Evolutionary conservation across 2,113 vertebrate genomes (phyloP).

Genomic region (Hemiprocne comata): DNA sequence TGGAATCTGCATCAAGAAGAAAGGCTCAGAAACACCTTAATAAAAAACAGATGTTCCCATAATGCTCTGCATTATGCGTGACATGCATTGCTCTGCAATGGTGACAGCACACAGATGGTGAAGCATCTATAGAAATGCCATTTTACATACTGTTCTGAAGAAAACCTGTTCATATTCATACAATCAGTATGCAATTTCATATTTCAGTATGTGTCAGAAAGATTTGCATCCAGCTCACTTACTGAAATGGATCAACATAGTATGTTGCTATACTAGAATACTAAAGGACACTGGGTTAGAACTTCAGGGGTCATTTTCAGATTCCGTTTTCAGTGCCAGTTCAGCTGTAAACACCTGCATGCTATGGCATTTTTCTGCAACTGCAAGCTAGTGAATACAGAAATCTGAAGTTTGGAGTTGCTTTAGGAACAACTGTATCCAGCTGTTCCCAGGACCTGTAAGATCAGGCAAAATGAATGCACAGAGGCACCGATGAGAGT

Average conservation of each 20-base stretch:
- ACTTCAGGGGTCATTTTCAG: background rate
- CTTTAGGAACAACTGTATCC: background rate
- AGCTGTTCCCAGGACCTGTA: background rate
- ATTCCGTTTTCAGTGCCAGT: background rate
- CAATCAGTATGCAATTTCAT: background rate
- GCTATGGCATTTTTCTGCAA: background rate
- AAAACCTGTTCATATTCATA: background rate
- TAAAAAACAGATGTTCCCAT: background rate
- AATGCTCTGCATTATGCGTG: too few species aligned
- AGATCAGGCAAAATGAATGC: background rate
- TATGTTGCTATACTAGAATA: background rate
- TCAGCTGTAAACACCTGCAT: background rate
- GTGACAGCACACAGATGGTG: background rate
- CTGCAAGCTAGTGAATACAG: background rate
- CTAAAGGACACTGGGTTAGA: background rate
- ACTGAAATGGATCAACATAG: background rate
- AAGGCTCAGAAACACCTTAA: background rate
- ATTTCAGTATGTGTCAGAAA: background rate
- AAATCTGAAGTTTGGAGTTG: background rate
- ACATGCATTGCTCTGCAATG: too few species aligned
- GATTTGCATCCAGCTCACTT: background rate
- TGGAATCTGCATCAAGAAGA: slow-evolving; percentile 78
- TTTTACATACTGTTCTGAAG: background rate
- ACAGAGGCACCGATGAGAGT: background rate
- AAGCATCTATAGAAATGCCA: background rate